Percentiles rank a stretch among this genome's conserved stretches.
phyloP scores from a whole-genome alignment of 2,888 invertebrate genomes.

The Synanthedon formicaeformis region DNA sequence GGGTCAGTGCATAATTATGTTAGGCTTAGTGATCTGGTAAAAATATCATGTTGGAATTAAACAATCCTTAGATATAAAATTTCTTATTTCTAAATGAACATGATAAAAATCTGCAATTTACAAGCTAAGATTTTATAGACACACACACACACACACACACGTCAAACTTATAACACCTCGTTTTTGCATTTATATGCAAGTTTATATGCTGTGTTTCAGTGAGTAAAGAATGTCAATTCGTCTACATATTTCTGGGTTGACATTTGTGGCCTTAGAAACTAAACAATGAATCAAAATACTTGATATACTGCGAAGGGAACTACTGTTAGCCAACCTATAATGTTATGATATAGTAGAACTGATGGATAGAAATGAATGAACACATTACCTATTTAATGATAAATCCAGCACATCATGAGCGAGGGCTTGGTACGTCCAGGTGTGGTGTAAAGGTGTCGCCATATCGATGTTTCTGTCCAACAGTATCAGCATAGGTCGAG shows the following conservation, averaged over 20 bases:
- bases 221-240: too few relatives aligned
- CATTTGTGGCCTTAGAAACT: too few relatives aligned
- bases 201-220: too few relatives aligned
- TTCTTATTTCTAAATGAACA: background rate
- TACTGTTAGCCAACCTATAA: too few relatives aligned
- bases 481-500: constrained; percentile 91
- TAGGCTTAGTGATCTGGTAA: background rate
- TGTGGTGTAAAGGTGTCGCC: constrained; percentile 98
- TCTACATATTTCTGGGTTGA: too few relatives aligned
- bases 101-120: background rate
- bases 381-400: constrained; percentile 80
- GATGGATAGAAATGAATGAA: background rate
- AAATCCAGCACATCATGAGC: constrained; percentile 96
- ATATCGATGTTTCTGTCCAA: constrained; percentile 95
- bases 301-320: too few relatives aligned
- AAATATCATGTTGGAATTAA: background rate
- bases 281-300: too few relatives aligned
- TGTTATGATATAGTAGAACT: background rate
- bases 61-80: too few relatives aligned
- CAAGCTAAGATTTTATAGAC: too few relatives aligned
- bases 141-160: too few relatives aligned
- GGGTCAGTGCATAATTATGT: background rate
- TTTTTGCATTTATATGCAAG: too few relatives aligned
- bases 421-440: constrained; percentile 99
- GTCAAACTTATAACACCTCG: too few relatives aligned